A percentile compares a stretch with the other conserved stretches of the same genome.
Conservation (phyloP, 2,113 vertebrate genomes). For the Entosphenus tridentatus region DNA sequence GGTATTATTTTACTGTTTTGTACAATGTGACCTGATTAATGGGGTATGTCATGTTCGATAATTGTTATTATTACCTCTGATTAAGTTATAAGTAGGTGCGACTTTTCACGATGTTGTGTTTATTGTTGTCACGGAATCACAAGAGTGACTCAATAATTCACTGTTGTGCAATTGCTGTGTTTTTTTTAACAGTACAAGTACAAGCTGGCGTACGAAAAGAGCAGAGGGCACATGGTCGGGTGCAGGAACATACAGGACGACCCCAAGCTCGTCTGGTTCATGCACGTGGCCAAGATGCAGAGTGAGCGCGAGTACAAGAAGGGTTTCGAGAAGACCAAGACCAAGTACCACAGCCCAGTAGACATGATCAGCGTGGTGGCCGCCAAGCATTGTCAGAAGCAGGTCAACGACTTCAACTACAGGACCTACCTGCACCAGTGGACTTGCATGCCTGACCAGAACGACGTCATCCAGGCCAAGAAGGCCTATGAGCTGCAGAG, state of each 20-base stretch:
- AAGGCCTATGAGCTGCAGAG: conserved; percentile 40
- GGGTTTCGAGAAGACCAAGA: conserved; percentile 69
- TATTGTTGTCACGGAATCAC: too few species aligned
- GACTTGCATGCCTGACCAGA: conserved; percentile 37
- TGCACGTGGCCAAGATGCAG: conserved; percentile 75
- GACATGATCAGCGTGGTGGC: conserved; percentile 70
- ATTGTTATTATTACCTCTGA: too few species aligned
- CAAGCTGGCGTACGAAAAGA: conserved; percentile 36
- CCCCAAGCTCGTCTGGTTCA: conserved; percentile 58
- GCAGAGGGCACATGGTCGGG: conserved; percentile 62
- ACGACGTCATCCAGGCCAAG: conserved; percentile 31
- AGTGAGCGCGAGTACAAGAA: conserved; percentile 84
- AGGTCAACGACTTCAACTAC: conserved; percentile 69
- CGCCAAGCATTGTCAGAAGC: conserved; percentile 73
- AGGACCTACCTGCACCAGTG: conserved; percentile 52
- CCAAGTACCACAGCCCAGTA: conserved; percentile 50
- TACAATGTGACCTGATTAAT: too few species aligned
- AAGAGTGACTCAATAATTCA: too few species aligned
- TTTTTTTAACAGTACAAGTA: conserved; percentile 42
- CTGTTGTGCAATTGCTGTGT: conserved; percentile 2
- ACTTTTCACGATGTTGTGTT: too few species aligned
- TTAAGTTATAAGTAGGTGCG: too few species aligned
- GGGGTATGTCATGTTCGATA: too few species aligned
- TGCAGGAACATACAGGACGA: conserved; percentile 51
- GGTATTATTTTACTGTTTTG: too few species aligned